Percentiles rank a stretch among this genome's conserved stretches.
Evolutionary conservation across 1,140 invertebrate genomes (phyloP).

Genomic region (Meloidogyne hapla): DNA sequence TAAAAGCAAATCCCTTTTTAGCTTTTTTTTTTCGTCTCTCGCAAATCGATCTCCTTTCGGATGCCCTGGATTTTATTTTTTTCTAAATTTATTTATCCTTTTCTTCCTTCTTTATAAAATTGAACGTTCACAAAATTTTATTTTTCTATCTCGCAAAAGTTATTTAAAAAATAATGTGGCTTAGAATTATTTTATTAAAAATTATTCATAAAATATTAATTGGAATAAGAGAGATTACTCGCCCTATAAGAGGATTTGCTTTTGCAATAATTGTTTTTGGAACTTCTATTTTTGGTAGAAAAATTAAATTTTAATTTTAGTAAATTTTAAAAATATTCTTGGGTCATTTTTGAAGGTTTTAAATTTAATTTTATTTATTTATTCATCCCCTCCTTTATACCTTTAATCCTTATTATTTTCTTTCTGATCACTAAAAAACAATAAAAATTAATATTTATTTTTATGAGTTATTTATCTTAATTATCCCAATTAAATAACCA

Average conservation of each 20-base stretch:
- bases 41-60: background rate
- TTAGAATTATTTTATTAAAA: background rate
- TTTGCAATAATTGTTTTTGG: conserved; percentile 47
- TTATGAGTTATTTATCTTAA: too few species aligned
- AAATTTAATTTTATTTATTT: too few species aligned
- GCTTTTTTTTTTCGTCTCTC: background rate
- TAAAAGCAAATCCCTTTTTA: background rate
- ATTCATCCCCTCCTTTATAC: too few species aligned
- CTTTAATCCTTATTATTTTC: too few species aligned
- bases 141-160: background rate
- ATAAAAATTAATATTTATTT: too few species aligned
- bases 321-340: too few species aligned
- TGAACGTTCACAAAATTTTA: background rate
- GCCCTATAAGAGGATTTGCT: conserved; percentile 50
- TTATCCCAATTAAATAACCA: too few species aligned
- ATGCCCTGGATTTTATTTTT: background rate
- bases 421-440: too few species aligned
- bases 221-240: conserved; percentile 20
- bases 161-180: background rate
- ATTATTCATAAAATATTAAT: background rate
- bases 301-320: too few species aligned
- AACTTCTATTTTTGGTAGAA: conserved; percentile 57
- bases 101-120: background rate
- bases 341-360: too few species aligned
- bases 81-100: background rate